Conservation (phyloP, 1,140 invertebrate species). For the Heliconius congener region DNA sequence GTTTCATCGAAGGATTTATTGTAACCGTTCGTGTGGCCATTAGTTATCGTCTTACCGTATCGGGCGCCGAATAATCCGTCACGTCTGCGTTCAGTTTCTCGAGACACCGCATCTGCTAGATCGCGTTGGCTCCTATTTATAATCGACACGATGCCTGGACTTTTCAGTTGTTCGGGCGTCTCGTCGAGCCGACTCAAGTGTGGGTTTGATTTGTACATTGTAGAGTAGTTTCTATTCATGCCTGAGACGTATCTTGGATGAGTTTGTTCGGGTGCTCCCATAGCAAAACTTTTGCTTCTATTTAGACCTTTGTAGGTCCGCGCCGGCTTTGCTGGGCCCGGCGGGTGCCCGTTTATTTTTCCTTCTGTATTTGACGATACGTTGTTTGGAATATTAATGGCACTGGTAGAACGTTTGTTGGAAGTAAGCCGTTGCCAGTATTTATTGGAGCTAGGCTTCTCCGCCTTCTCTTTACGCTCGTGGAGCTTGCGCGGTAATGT, state of each 20-base stretch:
- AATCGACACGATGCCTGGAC: conserved; percentile 91
- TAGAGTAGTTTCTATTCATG: conserved; percentile 75
- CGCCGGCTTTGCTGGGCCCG: conserved; percentile 86
- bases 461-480: conserved; percentile 76
- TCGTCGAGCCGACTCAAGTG: conserved; percentile 87
- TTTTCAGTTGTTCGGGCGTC: conserved; percentile 88
- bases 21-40: conserved; percentile 75
- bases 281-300: conserved; percentile 92
- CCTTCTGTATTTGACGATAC: conserved; percentile 78
- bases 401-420: conserved; percentile 83
- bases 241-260: conserved; percentile 73
- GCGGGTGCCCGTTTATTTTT: conserved; percentile 76
- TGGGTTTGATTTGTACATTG: conserved; percentile 88
- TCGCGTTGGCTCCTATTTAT: conserved; percentile 91
- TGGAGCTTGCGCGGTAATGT: conserved; percentile 89
- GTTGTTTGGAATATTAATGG: conserved; percentile 90
- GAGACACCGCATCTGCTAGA: conserved; percentile 81
- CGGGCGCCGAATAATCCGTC: conserved; percentile 57
- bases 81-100: conserved; percentile 76
- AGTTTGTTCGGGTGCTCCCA: conserved; percentile 83
- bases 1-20: conserved; percentile 77
- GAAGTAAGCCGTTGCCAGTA: conserved; percentile 80
- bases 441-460: conserved; percentile 76
- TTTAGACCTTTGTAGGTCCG: conserved; percentile 88
- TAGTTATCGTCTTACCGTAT: conserved; percentile 51